Evolutionary conservation across 2,797 vertebrate genomes (phyloP), one percentile per base, ranked within the genome.

Genomic region (Cossypha caffra): DNA sequence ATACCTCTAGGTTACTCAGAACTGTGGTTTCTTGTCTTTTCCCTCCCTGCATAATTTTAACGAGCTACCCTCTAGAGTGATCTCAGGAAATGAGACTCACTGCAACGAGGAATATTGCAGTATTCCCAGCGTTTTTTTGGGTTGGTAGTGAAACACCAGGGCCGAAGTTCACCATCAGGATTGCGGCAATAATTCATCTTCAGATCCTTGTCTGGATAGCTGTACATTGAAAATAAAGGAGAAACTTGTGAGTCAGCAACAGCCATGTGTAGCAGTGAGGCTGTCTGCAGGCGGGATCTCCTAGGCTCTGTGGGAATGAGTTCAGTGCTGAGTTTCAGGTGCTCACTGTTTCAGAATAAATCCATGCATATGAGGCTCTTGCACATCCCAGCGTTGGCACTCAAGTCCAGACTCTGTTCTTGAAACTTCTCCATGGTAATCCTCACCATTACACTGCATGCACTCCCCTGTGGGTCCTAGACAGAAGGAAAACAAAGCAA

Each of bases 131-230:
- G 99, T 88, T 98, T 99, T 35, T 88, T 83, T 0, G 88, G 86
- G 87, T 81, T 98, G 7, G 94, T 98, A 80, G 99, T 99, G 80
- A 99, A 99, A 86, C 99, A 99, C 99, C 99, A 99, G 0, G 99
- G 99, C 4, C 92, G 96, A 48, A 98, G 98, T 73, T 99, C 99
- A 11, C 99, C 99, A 17, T 99, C 99, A 1, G 99, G 99, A 94
- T 99, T 99, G 35, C 99, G 98, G 84, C 99, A 99, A 79, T 99
- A 99, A 97, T 99, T 99, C 92, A 95, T 97, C 90, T 98, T 98
- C 71, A 99, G 97, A 94, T 99, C 99, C 96, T 99, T 99, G 31
- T 97, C 98, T 86, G 99, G 98, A 90, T 99, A 98, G 63, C 99
- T 99, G 95, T 58, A 40, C 18, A 40, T 91, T 24, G 62, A 48